Conservation (phyloP, 2,113 vertebrate species). For the Zosterops borbonicus region DNA sequence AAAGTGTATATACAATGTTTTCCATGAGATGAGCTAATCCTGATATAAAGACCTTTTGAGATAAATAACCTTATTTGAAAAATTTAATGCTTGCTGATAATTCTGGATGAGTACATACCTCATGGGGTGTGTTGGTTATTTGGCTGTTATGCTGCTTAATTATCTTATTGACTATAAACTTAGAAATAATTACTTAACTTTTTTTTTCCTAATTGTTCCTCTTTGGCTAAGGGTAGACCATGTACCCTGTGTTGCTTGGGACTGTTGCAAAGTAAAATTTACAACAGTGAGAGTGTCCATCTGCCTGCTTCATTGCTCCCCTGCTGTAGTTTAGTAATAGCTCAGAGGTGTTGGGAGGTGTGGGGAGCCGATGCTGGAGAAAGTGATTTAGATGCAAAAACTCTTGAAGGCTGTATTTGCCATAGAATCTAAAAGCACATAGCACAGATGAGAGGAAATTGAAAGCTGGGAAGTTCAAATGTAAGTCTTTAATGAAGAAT, state of each 20-base stretch:
- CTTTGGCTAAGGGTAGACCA: background rate
- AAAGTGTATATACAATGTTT: background rate
- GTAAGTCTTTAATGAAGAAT: background rate
- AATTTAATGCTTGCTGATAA: background rate
- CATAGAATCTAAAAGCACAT: background rate
- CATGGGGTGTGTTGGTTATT: background rate
- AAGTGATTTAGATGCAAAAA: background rate
- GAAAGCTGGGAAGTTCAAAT: background rate
- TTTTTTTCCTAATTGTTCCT: background rate
- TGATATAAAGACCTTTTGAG: background rate
- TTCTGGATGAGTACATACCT: background rate
- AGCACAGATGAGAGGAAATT: background rate
- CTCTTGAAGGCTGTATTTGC: background rate
- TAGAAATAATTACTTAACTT: background rate
- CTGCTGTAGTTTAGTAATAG: background rate
- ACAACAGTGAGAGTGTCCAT: background rate
- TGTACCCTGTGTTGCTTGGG: background rate
- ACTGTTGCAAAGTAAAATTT: background rate
- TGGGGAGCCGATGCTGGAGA: background rate
- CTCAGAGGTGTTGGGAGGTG: background rate
- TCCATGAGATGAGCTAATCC: background rate
- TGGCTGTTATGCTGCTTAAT: background rate
- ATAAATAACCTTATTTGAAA: background rate
- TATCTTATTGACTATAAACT: background rate
- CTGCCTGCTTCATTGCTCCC: background rate